Evolutionary conservation across 2,113 vertebrate species (phyloP).

Genomic region (Procapra przewalskii): DNA sequence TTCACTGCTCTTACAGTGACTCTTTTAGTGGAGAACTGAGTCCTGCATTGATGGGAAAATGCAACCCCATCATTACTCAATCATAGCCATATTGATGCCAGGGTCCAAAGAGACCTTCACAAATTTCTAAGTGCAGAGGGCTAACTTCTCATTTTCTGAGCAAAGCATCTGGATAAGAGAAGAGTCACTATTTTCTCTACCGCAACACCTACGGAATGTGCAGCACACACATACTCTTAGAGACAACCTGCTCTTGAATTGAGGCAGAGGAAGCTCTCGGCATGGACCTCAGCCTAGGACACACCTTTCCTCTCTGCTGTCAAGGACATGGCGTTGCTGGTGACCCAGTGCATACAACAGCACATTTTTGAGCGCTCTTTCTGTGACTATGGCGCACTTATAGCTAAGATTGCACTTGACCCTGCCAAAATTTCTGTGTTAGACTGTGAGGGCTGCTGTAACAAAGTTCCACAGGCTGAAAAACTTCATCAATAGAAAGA

Average conservation of each 20-base stretch:
- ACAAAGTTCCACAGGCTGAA: not conserved
- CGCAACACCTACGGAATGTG: fast-evolving
- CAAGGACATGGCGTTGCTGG: fast-evolving
- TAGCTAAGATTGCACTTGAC: fast-evolving
- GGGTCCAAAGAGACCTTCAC: not conserved
- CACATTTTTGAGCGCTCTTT: fast-evolving
- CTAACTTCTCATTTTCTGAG: not conserved
- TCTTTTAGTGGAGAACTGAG: fast-evolving
- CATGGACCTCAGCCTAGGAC: fast-evolving
- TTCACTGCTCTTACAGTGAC: fast-evolving
- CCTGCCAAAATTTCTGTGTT: fast-evolving
- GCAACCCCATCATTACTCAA: fast-evolving
- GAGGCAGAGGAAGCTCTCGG: fast-evolving
- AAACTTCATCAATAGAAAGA: fast-evolving
- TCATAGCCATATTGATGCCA: fast-evolving
- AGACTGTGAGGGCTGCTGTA: too few species aligned
- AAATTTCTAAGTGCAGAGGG: not conserved
- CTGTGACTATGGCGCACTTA: fast-evolving
- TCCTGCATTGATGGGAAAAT: not conserved
- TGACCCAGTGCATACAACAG: fast-evolving
- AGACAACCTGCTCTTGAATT: not conserved
- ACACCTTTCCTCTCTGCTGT: too few species aligned
- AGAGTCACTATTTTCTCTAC: too few species aligned
- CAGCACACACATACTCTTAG: too few species aligned
- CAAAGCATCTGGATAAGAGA: not conserved